Evolutionary conservation across 2,797 vertebrate genomes (phyloP).

Genomic region (Clamator glandarius): DNA sequence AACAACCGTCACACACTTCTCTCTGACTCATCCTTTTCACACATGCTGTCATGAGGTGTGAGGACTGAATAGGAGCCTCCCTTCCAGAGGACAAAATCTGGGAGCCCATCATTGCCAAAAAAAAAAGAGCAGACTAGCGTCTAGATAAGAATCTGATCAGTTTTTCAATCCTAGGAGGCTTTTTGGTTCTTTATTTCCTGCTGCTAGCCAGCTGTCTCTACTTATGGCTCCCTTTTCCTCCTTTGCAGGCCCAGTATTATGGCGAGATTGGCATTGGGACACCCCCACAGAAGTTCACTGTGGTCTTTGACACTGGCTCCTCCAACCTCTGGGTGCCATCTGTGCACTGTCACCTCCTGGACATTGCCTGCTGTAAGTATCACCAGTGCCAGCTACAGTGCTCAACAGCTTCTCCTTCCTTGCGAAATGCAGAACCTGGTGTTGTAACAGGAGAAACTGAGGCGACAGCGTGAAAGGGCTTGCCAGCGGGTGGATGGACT

Average conservation of each 20-base stretch:
- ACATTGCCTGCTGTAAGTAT: conserved; percentile 92
- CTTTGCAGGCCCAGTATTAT: conserved; percentile 86
- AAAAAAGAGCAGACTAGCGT: not conserved
- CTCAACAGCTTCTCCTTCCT: not conserved
- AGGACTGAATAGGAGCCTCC: not conserved
- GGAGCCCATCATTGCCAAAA: not conserved
- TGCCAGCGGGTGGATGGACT: not conserved
- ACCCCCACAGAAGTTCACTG: conserved; percentile 88
- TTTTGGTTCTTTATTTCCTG: not conserved
- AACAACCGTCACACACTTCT: not conserved
- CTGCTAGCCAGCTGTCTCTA: not conserved
- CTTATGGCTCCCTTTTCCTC: not conserved
- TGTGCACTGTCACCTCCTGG: conserved; percentile 83
- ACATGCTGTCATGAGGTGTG: not conserved
- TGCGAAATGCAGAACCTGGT: not conserved
- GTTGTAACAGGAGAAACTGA: not conserved
- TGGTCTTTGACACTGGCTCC: conserved; percentile 97
- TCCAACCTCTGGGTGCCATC: conserved; percentile 98
- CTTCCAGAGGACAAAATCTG: not conserved
- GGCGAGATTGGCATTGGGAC: conserved; percentile 89
- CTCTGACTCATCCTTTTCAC: not conserved
- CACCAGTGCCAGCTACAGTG: rapidly evolving
- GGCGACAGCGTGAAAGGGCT: not conserved
- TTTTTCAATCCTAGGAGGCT: not conserved
- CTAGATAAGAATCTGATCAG: not conserved